Evolutionary conservation across 2,797 vertebrate species (phyloP), one percentile per base, ranked within the genome.

Genomic region (Gila robusta): DNA sequence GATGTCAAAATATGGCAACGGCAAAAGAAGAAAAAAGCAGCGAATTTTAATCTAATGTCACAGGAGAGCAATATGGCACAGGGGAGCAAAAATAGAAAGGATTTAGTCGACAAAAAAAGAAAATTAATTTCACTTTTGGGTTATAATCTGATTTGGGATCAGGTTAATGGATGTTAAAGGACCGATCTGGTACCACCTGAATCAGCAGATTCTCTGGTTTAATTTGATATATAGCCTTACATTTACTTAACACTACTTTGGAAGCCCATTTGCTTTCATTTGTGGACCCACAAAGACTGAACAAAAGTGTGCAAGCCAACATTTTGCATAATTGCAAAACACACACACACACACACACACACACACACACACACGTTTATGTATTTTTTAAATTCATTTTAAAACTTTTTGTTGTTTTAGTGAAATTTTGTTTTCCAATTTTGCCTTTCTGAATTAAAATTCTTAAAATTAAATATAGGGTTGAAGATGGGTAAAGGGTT

Each of bases 121-220:
- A 62, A 79, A 79, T 62, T 1, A 0, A 78, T 41, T 62, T 62
- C 8, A 79, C 37, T 78, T 41, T 0, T 62, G 76, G 35, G 35
- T 26, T 79, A 28, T 79, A 79, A 79, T 62, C 62, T 41, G 76
- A 41, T 78, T 26, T 78, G 76, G n/a, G 32, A 62, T 59, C 35
- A 41, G 35, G 23, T 79, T 41, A 62, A 41, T 41, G 76, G 23
- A 79, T 79, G 14, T 41, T 78, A 26, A 59, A 37, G 37, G 54
- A 11, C 19, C 2, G 23, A 28, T 79, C n/a, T 64, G 37, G 56
- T 11, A 16, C 41, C 23, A 41, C 4, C 9, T 19, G 56, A 44
- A 41, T 64, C 23, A 62, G 37, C 54, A 19, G 16, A 41, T 79
- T 41, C 37, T 62, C 14, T n/a, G 39, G 23, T 59, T 78, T 78